These are phyloP conservation scores for Athrips mouffetella DNA, from an alignment of 2,888 invertebrate genomes.

Conservation along the genomic window DNA sequence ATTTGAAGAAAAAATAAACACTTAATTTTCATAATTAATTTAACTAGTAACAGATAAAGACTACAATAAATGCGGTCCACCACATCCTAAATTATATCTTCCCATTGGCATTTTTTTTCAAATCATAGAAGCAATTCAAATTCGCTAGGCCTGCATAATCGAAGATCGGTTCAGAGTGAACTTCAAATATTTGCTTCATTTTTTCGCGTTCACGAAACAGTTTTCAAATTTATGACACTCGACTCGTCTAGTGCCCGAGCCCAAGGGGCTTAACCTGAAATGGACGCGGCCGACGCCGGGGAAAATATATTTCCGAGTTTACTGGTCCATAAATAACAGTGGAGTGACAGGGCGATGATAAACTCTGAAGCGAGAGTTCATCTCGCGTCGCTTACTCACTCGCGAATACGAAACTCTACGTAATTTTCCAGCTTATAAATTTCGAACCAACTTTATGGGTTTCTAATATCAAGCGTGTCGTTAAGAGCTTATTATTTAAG, in stretches of 20 bases:
- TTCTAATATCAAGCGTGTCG: conserved; percentile 9
- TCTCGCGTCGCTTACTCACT: conserved; percentile 68
- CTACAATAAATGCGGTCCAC: too few relatives aligned
- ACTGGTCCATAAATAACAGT: conserved; percentile 76
- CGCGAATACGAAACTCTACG: conserved; percentile 48
- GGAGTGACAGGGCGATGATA: conserved; percentile 76
- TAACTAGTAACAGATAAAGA: too few relatives aligned
- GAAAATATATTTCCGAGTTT: conserved; percentile 78
- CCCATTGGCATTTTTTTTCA: too few relatives aligned
- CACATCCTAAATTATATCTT: too few relatives aligned
- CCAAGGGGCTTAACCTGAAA: conserved; percentile 76
- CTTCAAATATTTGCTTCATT: conserved; percentile 68
- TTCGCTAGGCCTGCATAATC: conserved; percentile 31
- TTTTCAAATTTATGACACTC: conserved; percentile 77
- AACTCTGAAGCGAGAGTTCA: conserved; percentile 69
- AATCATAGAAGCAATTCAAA: background rate
- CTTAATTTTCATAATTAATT: too few relatives aligned
- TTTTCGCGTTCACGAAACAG: conserved; percentile 68
- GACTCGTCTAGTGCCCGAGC: conserved; percentile 70
- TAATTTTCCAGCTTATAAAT: conserved; percentile 41
- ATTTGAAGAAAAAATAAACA: too few relatives aligned
- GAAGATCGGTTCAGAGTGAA: conserved; percentile 47
- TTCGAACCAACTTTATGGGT: conserved; percentile 14
- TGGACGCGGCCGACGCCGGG: conserved; percentile 71
- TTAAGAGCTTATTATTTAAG: too few relatives aligned